phyloP scores from a whole-genome alignment of 2,797 vertebrate species.

The Sus cebifrons region DNA sequence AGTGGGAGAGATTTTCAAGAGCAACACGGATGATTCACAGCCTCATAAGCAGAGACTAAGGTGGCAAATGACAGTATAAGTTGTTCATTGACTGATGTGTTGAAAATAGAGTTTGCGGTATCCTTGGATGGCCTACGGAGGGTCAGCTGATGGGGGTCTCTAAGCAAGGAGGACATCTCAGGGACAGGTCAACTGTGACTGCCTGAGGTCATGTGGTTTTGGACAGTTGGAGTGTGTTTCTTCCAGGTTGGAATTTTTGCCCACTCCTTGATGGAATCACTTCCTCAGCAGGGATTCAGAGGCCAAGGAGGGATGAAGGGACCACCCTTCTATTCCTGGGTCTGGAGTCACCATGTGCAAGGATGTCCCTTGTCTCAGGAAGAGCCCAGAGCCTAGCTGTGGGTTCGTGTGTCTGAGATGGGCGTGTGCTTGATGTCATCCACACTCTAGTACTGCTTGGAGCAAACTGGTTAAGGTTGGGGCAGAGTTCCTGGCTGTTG shows the following conservation, averaged over 20 bases:
- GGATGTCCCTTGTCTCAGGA: neutral
- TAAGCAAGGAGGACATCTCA: neutral
- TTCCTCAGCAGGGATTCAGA: neutral
- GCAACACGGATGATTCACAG: neutral
- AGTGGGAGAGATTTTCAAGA: neutral
- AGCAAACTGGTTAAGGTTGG: neutral
- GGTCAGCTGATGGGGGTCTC: neutral
- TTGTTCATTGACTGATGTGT: neutral
- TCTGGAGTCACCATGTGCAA: neutral
- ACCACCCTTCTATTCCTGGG: neutral
- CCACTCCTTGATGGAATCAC: neutral
- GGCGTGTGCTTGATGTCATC: neutral
- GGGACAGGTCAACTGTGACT: neutral
- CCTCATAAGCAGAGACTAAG: neutral
- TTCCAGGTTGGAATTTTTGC: slow-evolving; percentile 5
- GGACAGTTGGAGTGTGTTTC: neutral
- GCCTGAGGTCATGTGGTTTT: neutral
- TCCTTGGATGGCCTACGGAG: neutral
- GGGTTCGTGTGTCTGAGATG: neutral
- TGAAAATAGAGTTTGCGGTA: neutral
- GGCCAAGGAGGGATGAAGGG: neutral
- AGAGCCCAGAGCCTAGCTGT: rapidly evolving
- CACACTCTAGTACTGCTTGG: neutral
- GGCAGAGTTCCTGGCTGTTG: neutral
- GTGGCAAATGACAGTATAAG: neutral